Evolutionary conservation across 2,888 invertebrate genomes (phyloP), one percentile per base, ranked within the genome.

Genomic region (Caenorhabditis becei): DNA sequence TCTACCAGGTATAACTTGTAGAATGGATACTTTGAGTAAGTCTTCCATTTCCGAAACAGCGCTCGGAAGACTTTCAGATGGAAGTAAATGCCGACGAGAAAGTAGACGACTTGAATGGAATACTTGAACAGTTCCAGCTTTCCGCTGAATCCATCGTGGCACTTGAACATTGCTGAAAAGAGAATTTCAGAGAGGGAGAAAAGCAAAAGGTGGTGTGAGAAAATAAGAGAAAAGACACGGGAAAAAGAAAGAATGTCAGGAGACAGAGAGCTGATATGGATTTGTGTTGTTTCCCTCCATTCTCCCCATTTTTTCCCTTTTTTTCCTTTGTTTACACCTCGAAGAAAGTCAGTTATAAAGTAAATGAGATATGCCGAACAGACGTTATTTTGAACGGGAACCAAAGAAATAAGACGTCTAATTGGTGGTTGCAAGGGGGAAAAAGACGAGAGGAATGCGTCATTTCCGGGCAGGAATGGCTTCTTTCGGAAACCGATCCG

Each of bases 111-210:
- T 23, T 72, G 72, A 37, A 72, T 72, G 1, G 18, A 23, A 20
- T 72, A 72, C 16, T 72, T 72, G 18, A 72, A 49, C 5, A 63
- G 10, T 28, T 72, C 72, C 10, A 72, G 14, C 47, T 65, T 72
- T 11, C 56, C 32, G 18, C 26, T 49, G 58, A 72, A 72, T 10
- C 72, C 72, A 4, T 56, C 56, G 54, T 72, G 72, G 14, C 72
- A 72, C 54, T 32, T 54, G 14, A 23, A 23, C 47, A 54, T 72
- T n/a, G 53, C 26, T 26, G 59, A 59, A 59, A 59, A 2, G 20
- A 11, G 32, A 32, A 59, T 49, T 35, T 35, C 32, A 32, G 32
- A 32, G 10, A 32, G 10, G 32, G 32, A 32, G 32, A 32, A 10
- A 32, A n/a, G n/a, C n/a, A n/a, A 32, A 32, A 51, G 26, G 24